Base-by-base conservation (phyloP, 2,113 vertebrate species). In the Cephalophus harveyi region DNA sequence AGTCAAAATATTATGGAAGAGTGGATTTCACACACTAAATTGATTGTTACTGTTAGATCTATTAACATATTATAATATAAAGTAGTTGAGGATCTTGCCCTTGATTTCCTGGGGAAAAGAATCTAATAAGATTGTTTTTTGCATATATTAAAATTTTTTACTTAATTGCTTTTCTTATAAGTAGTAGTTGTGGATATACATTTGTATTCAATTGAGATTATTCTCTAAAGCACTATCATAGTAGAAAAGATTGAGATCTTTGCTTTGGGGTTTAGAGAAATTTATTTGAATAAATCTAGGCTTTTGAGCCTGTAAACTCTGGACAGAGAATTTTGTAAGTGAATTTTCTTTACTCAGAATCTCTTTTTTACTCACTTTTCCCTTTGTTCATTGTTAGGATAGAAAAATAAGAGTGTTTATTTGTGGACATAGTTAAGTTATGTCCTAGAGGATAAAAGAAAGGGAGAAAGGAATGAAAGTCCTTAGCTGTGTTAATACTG, bases 1-100 rank as follows among this genome's bases (percentile, higher is more conserved):
- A 54, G 46, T 94, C 87, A 97, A 96, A 95, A 95, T 94, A 88
- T 96, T 86, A 83, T 4, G 3, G 81, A 76, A 78, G 52, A 96
- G n/a, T 54, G 25, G 87, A n/a, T 93, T n/a, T 84, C 28, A 50
- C 19, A 54, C 78, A 82, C 5, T 30, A 27, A 91, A 79, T 92
- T 87, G 36, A 92, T 91, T 59, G 36, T 79, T 94, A 62, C 23
- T 57, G 2, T 91, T 89, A 81, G 28, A 71, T 46, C 17, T 76
- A 67, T 91, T 94, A 91, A 89, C n/a, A 74, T 87, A 40, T 30
- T 60, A 59, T 2, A 52, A 71, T 81, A 93, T 50, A 12, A 88
- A 60, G 40, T 71, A 86, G 23, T 88, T 97, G 86, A 88, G 21
- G 52, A 46, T 86, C 50, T 97, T 60, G 3, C 9, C 25, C 10